Conservation (phyloP, 2,113 vertebrate genomes). For the Atlantisia rogersi region DNA sequence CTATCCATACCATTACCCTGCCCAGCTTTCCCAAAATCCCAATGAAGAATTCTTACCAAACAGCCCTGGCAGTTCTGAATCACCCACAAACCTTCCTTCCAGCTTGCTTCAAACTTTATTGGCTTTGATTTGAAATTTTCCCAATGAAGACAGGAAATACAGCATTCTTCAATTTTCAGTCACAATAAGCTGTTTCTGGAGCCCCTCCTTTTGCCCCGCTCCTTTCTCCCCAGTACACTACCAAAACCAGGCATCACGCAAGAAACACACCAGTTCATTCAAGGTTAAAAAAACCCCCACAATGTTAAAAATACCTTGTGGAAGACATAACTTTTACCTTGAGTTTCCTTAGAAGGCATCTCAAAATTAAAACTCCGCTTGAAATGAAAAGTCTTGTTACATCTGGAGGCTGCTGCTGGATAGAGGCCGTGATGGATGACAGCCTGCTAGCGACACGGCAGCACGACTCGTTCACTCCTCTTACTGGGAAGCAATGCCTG, state of each 20-base stretch:
- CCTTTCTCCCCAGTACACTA: neutral
- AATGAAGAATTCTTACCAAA: neutral
- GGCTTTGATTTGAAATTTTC: neutral
- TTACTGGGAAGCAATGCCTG: neutral
- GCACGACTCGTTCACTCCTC: neutral
- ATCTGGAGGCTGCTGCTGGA: neutral
- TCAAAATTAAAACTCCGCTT: neutral
- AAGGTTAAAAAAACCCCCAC: neutral
- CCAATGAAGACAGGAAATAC: neutral
- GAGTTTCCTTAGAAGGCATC: neutral
- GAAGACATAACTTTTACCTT: neutral
- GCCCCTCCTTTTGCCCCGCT: neutral
- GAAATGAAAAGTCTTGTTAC: neutral
- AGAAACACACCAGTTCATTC: neutral
- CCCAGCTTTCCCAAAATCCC: neutral
- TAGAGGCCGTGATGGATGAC: fast-evolving
- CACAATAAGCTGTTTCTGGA: neutral
- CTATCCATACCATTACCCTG: neutral
- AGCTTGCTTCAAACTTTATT: neutral
- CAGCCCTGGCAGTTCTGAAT: neutral
- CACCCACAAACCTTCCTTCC: neutral
- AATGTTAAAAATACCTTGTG: neutral
- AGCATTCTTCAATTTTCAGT: neutral
- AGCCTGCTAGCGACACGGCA: neutral
- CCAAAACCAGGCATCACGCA: neutral